Percentiles rank a stretch among this genome's conserved stretches.
Conservation (phyloP, 2,113 vertebrate species). For the Dipodomys spectabilis region DNA sequence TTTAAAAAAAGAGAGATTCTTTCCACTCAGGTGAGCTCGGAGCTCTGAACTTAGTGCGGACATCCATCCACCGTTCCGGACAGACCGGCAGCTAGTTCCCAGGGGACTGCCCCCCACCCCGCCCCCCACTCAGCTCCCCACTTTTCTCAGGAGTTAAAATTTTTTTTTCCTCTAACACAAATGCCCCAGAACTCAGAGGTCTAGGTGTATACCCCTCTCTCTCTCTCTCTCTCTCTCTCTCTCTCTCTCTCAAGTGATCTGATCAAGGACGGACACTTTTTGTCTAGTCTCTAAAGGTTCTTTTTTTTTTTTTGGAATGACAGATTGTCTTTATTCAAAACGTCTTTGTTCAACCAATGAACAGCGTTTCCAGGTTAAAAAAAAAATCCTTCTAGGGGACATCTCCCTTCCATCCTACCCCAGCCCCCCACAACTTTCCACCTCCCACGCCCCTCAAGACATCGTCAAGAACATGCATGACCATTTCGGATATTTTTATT, state of each 20-base stretch:
- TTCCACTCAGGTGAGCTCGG: neutral
- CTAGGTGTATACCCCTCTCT: neutral
- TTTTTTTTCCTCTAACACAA: constrained; percentile 32
- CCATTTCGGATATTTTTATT: constrained; percentile 86
- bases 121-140: neutral
- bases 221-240: too few relatives aligned
- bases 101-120: neutral
- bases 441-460: constrained; percentile 83
- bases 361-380: constrained; percentile 92
- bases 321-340: constrained; percentile 99
- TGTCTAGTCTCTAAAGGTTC: constrained; percentile 49
- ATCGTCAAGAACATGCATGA: constrained; percentile 89
- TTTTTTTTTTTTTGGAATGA: constrained; percentile 82
- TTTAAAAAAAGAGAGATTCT: neutral
- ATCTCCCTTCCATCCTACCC: constrained; percentile 75
- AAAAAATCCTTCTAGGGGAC: constrained; percentile 94
- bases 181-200: neutral
- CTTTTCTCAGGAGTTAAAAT: constrained; percentile 1
- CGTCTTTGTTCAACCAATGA: constrained; percentile 95
- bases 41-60: neutral
- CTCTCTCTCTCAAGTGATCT: neutral
- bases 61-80: neutral
- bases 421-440: too few relatives aligned
- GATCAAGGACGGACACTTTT: neutral
- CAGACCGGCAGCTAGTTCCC: neutral